Evolutionary conservation across 2,113 vertebrate genomes (phyloP), one percentile per base, ranked within the genome.

Genomic region (Trogon melanurus): DNA sequence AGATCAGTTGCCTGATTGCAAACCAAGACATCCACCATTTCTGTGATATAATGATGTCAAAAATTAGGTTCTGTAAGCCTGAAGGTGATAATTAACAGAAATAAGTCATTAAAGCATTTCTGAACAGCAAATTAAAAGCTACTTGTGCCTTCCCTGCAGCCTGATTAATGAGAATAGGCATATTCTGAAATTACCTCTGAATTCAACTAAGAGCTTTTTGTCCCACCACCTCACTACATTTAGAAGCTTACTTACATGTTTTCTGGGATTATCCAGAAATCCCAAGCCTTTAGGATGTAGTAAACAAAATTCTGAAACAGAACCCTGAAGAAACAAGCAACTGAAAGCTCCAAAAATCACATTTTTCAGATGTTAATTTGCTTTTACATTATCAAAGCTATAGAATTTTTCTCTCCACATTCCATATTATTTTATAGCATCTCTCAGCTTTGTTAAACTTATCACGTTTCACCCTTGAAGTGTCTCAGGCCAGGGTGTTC

Each of bases 381-480:
- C 29, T 69, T 3, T 0, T 57, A 64, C 9, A 3, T 50, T 93
- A 78, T 88, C 64, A 90, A 64, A 70, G 26, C 10, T 67, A 27
- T 6, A 29, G 9, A 17, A 26, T 69, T 79, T 89, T 93, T 78
- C 58, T 47, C 51, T 41, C 72, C 41, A 82, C 15, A 50, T 79
- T 88, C 75, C 70, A 75, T 79, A 92, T 76, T 76, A 92, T 86
- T 87, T 88, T 79, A 61, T 62, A 91, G 38, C 32, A 11, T 45
- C 44, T 79, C 38, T 85, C 79, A 85, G 50, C 26, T 93, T 90
- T 32, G 48, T 45, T 83, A 91, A 94, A 91, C 71, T 90, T 36
- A 74, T 48, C 72, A 71, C 2, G 1, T 96, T 95, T 95, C 82
- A 85, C 34, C 44, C 81, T 79, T 76, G 44, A 91, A 73, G 57